Evolutionary conservation across 2,888 invertebrate species (phyloP), one percentile per base, ranked within the genome.

Genomic region (Latheticus oryzae): DNA sequence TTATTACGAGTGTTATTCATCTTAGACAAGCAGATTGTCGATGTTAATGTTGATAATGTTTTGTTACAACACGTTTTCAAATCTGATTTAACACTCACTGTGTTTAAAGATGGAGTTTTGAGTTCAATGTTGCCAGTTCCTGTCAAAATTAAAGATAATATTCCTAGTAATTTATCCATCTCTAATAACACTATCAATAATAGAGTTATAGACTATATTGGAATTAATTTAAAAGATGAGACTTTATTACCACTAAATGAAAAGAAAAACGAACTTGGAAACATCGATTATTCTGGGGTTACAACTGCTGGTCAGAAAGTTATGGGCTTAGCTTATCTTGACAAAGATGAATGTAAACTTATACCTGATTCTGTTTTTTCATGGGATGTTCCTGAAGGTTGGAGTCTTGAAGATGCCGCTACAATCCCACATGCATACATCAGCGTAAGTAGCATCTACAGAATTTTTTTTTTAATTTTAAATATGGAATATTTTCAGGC

Each of bases 361-460:
- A 61, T 71, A 0, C 64, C 73, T 2, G 79, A 79, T 69, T 74
- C 77, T 2, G 69, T 79, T 17, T 78, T 86, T 13, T 70, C 78
- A 12, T 93, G 91, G 91, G 77, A 83, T 24, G 79, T 92, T 3
- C 92, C 93, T 1, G 84, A 87, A 1, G 77, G 81, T 3, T 92
- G 91, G 90, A 82, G 81, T 11, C 78, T 91, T 30, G 85, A 87
- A 66, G 89, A 92, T 64, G 92, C 89, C 0, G 88, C 89, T 2
- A 87, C 89, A 0, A 83, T 92, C 0, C 93, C 93, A 0, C 88
- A 91, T n/a, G 90, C 90, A 0, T 93, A 91, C 69, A 82, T 83
- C 57, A 86, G 89, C 26, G 80, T 79, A 74, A 69, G 73, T 67
- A 60, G 5, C 3, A 12, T 26, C 12, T 53, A 19, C 5, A 19